These are phyloP conservation scores for Caretta caretta DNA, from an alignment of 2,113 vertebrate genomes.

Conservation along the genomic window DNA sequence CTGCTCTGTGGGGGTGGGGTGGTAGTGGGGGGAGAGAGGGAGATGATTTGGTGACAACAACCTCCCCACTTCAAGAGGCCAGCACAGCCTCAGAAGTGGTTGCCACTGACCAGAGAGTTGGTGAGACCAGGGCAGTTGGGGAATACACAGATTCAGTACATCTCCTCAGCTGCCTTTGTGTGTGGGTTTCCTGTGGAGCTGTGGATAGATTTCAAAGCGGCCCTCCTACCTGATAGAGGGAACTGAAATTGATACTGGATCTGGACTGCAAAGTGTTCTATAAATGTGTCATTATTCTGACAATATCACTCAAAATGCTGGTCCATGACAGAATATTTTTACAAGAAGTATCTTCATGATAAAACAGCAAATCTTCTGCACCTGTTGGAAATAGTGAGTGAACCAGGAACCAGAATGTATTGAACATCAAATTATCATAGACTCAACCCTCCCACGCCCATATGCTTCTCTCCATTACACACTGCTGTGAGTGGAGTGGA, in stretches of 20 bases:
- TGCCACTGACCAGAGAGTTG: background rate
- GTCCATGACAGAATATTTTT: background rate
- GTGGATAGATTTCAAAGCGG: background rate
- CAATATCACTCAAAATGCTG: background rate
- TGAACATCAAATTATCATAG: background rate
- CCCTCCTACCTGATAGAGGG: background rate
- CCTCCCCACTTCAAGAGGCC: background rate
- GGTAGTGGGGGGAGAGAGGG: too few relatives aligned
- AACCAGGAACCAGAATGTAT: background rate
- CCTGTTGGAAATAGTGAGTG: background rate
- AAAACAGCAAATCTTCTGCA: background rate
- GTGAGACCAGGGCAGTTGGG: background rate
- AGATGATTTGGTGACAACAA: background rate
- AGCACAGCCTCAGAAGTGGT: background rate
- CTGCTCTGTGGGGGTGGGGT: background rate
- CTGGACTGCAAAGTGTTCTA: background rate
- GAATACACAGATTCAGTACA: background rate
- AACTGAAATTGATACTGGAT: background rate
- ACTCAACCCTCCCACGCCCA: background rate
- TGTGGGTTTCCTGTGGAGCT: background rate
- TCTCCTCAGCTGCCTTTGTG: background rate
- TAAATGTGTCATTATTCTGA: background rate
- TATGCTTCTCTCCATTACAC: background rate
- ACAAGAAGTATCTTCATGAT: background rate
- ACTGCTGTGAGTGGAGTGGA: too few relatives aligned